Evolutionary conservation across 1,140 invertebrate genomes (phyloP).

Genomic region (Orius insidiosus): DNA sequence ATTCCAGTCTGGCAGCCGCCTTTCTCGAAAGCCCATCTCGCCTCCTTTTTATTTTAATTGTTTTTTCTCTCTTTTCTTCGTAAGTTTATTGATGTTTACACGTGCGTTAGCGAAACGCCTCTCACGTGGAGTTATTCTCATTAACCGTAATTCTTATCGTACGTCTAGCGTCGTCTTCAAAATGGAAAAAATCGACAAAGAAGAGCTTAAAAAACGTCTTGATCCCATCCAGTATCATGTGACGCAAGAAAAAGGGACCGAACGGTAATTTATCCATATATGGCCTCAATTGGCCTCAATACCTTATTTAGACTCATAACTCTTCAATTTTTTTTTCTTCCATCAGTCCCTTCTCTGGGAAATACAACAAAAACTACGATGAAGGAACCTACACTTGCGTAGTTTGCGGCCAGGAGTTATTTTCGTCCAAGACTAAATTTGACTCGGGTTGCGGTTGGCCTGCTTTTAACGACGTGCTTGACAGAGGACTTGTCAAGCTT

Average conservation of each 20-base stretch:
- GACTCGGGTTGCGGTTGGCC: conserved; percentile 95
- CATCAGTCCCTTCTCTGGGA: conserved; percentile 55
- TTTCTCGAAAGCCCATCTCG: no score
- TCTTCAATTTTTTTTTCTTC: conserved; percentile 17
- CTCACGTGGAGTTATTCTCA: no score
- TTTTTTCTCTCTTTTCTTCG: no score
- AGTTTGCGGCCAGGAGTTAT: conserved; percentile 79
- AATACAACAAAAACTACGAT: conserved; percentile 79
- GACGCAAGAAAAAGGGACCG: conserved; percentile 89
- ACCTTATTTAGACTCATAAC: background rate
- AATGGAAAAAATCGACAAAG: conserved; percentile 36
- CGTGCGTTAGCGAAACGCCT: no score
- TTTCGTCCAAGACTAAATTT: conserved; percentile 84
- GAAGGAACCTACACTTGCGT: conserved; percentile 78
- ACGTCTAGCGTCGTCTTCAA: background rate
- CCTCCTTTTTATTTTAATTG: no score
- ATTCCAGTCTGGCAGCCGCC: no score
- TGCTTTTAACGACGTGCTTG: conserved; percentile 88
- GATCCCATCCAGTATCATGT: conserved; percentile 86
- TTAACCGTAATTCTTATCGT: background rate
- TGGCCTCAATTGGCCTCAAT: background rate
- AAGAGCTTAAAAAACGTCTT: conserved; percentile 66
- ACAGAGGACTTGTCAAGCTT: conserved; percentile 71
- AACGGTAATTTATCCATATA: conserved; percentile 37
- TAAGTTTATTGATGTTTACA: no score